These are phyloP conservation scores for Lasioglossum villosulum DNA, from an alignment of 2,888 invertebrate genomes.

Conservation along the genomic window DNA sequence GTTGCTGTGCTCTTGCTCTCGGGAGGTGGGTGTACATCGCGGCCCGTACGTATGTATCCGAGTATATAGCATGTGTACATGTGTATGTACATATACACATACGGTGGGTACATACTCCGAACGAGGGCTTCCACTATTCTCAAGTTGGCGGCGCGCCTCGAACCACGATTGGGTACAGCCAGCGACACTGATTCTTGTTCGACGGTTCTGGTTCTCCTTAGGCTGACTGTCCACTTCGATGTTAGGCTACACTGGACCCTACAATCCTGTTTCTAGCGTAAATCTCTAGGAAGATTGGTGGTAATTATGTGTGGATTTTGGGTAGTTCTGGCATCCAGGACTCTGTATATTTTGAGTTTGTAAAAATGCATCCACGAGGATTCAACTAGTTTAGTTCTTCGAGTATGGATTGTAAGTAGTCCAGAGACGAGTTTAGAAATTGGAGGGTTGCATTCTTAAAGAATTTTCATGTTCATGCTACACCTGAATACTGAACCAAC, in stretches of 20 bases:
- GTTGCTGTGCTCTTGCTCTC: conserved; percentile 26
- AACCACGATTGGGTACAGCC: conserved; percentile 42
- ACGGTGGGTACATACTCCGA: conserved; percentile 58
- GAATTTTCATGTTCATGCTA: too few species aligned
- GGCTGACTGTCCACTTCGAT: not conserved
- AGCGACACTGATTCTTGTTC: conserved; percentile 8
- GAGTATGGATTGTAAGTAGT: too few species aligned
- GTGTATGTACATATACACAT: conserved; percentile 6
- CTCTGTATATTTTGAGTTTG: too few species aligned
- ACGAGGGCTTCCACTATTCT: conserved; percentile 67
- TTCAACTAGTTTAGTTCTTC: too few species aligned
- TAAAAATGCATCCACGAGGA: too few species aligned
- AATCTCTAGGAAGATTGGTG: too few species aligned
- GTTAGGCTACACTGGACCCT: not conserved
- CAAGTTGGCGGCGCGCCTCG: conserved; percentile 70
- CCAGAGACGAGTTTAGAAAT: too few species aligned
- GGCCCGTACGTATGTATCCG: conserved; percentile 28
- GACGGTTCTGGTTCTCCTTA: not conserved
- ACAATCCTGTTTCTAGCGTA: not conserved
- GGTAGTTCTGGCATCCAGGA: too few species aligned
- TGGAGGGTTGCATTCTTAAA: too few species aligned
- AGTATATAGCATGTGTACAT: not conserved
- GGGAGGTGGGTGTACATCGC: conserved; percentile 48
- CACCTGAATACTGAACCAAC: too few species aligned
- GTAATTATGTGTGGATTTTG: too few species aligned